Evolutionary conservation across 2,888 invertebrate genomes (phyloP).

Genomic region (Marronus borbonicus): DNA sequence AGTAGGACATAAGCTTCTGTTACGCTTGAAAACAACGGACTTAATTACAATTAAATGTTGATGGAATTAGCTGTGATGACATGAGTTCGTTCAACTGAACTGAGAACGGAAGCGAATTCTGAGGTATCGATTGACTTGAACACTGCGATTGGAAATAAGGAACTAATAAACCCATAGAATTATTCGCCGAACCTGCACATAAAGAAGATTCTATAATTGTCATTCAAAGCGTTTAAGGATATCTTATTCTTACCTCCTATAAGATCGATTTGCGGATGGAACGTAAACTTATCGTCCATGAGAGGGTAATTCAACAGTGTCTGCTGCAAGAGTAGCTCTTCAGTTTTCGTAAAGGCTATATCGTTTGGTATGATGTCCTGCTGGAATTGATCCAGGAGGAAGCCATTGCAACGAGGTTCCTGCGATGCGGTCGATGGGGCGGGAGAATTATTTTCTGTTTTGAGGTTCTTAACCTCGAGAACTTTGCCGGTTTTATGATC

Average conservation of each 20-base stretch:
- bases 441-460: constrained; percentile 40
- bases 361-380: constrained; percentile 51
- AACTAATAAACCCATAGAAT: constrained; percentile 59
- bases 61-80: constrained; percentile 58
- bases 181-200: constrained; percentile 58
- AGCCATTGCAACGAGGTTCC: constrained; percentile 44
- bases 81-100: constrained; percentile 62
- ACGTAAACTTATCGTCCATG: constrained; percentile 62
- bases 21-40: constrained; percentile 9
- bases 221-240: background rate
- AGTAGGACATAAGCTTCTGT: background rate
- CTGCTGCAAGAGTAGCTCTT: constrained; percentile 65
- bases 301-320: constrained; percentile 64
- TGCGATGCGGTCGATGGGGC: background rate
- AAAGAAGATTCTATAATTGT: constrained; percentile 27
- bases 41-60: constrained; percentile 56
- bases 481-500: constrained; percentile 66
- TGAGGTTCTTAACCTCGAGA: constrained; percentile 58
- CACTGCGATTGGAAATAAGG: constrained; percentile 63
- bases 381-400: constrained; percentile 18
- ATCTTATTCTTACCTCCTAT: constrained; percentile 58
- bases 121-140: constrained; percentile 58
- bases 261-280: constrained; percentile 63
- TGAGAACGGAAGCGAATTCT: constrained; percentile 55
- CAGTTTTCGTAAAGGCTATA: constrained; percentile 61